Base-by-base conservation (phyloP, 2,797 vertebrate genomes). In the Cirrhinus mrigala region DNA sequence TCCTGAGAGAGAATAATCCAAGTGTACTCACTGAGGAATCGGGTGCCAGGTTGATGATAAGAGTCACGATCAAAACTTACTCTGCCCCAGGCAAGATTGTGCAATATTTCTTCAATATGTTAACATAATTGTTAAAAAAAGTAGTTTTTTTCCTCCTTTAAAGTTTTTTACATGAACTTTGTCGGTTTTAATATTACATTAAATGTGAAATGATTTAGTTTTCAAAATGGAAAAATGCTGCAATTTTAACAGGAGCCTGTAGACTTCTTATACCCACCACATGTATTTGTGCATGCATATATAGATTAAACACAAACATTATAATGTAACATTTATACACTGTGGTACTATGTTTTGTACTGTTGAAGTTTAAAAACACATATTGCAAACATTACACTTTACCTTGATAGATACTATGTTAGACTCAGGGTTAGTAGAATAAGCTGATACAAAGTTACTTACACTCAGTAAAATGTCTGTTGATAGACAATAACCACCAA, bases 1-100 rank as follows among this genome's bases (percentile, higher is more conserved):
- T 77, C 89, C 77, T 60, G 6, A 54, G 87, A 79, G 87, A 83
- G 56, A 27, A 78, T 15, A 83, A 40, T 33, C 58, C 6, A 52
- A 44, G 46, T 58, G 11, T 56, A 69, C 79, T 81, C 86, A 75
- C 66, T 9, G 80, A 60, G 73, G 50, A 69, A 68, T 48, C 1
- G 14, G 58, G 75, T 58, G 56, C 46, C 56, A 68, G 50, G 46
- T 16, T 33, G 27, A 56, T 44, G 22, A 62, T 46, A 50, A 9
- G 14, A 80, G 40, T 40, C 37, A 20, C 48, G 16, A 52, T 58
- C 70, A 71, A 74, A 52, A 37, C 70, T 71, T 33, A 62, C 50
- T 46, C 40, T 24, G 29, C 71, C 52, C 14, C 44, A 44, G 64
- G 71, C 64, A 64, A 27, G 37, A 71, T 58, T 56, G 44, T 29